These are phyloP conservation scores for Gryllus longicercus DNA, from an alignment of 2,888 invertebrate genomes.

Conservation along the genomic window DNA sequence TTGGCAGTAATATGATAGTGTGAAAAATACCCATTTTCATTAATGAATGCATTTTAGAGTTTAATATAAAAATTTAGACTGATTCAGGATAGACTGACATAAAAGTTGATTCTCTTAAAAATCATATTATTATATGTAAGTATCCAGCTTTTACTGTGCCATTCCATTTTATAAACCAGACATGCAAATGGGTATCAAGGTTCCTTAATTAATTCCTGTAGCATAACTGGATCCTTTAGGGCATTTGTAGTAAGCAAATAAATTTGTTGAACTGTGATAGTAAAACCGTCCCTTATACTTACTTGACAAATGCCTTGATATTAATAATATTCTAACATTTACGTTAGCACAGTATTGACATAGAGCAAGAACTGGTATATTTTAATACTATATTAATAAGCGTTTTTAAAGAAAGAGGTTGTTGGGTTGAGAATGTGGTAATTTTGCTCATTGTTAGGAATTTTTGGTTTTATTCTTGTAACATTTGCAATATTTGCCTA, in stretches of 20 bases:
- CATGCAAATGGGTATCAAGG: slow-evolving; percentile 2
- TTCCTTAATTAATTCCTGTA: slow-evolving; percentile 9
- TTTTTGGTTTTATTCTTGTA: neutral
- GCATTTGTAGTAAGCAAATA: slow-evolving; percentile 17
- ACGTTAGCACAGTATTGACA: neutral
- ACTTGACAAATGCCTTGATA: slow-evolving; percentile 17
- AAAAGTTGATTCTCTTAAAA: slow-evolving; percentile 19
- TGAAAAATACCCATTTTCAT: neutral
- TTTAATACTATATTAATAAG: slow-evolving; percentile 22
- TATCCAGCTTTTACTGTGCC: slow-evolving; percentile 20
- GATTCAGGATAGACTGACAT: slow-evolving; percentile 20
- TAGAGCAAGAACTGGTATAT: slow-evolving; percentile 22
- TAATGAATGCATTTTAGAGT: too few species aligned
- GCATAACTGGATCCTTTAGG: neutral
- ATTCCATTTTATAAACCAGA: neutral
- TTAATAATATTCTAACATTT: neutral
- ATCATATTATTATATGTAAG: slow-evolving; percentile 20
- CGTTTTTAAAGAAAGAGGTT: neutral
- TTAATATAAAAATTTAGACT: slow-evolving; percentile 18
- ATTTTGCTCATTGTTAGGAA: neutral
- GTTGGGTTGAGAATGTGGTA: neutral
- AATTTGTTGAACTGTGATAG: slow-evolving; percentile 10
- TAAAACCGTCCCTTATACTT: slow-evolving; percentile 27
- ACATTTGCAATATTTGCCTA: neutral
- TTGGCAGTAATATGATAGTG: neutral